Conservation (phyloP, 2,888 invertebrate species). For the Ametastegia equiseti region DNA sequence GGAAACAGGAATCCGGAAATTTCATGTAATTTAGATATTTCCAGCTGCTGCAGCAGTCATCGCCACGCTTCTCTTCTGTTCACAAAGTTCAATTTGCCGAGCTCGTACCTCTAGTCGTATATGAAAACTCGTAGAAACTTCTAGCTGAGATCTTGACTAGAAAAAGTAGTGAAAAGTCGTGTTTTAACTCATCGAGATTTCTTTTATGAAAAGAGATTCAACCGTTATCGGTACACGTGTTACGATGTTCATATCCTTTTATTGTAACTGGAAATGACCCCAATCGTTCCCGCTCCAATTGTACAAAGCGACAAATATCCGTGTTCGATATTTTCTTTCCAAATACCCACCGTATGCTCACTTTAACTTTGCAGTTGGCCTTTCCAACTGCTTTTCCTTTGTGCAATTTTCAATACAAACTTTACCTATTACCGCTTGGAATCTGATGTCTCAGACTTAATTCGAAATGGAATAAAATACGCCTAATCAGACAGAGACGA, state of each 20-base stretch:
- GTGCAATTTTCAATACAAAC: not conserved
- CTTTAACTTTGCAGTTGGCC: not conserved
- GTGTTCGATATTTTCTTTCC: not conserved
- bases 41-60: not conserved
- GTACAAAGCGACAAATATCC: not conserved
- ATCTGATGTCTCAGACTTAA: not conserved
- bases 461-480: not conserved
- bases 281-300: not conserved
- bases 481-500: not conserved
- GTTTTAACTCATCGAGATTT: not conserved
- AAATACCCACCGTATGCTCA: not conserved
- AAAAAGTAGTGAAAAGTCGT: not conserved
- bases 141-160: not conserved
- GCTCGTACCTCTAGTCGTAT: not conserved
- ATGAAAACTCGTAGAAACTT: not conserved
- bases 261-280: not conserved
- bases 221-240: not conserved
- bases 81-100: not conserved
- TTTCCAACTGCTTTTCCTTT: not conserved
- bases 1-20: not conserved
- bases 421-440: not conserved
- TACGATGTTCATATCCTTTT: not conserved
- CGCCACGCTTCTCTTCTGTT: not conserved
- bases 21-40: not conserved
- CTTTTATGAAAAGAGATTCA: not conserved